A percentile compares a stretch with the other conserved stretches of the same genome.
Conservation (phyloP, 2,888 invertebrate genomes). For the Acrobeloides nanus region DNA sequence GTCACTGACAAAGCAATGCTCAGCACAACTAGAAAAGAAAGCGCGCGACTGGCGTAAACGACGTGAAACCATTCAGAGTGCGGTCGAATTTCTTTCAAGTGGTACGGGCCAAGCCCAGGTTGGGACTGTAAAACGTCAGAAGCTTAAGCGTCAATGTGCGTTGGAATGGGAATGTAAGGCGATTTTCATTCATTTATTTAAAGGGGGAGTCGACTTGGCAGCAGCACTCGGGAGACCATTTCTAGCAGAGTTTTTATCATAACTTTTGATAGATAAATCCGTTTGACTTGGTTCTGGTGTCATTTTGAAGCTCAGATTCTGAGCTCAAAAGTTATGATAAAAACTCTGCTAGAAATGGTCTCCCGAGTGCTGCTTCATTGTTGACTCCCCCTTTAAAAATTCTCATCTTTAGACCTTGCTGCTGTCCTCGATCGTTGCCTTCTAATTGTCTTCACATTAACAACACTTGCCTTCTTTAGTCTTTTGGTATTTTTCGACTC, state of each 20-base stretch:
- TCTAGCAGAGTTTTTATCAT: no score
- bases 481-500: conserved; percentile 41
- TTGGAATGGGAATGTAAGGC: conserved; percentile 53
- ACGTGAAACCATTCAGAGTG: conserved; percentile 27
- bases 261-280: no score
- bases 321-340: no score
- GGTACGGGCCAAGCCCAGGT: conserved; percentile 13
- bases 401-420: no score
- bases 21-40: conserved; percentile 17
- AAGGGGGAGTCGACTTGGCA: no score
- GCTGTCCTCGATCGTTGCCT: conserved; percentile 46
- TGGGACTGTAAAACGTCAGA: conserved; percentile 5
- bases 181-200: no score
- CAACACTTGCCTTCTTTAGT: conserved; percentile 40
- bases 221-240: no score
- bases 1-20: conserved; percentile 41
- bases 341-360: no score
- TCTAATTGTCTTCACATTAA: conserved; percentile 37
- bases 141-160: conserved; percentile 26
- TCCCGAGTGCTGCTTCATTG: no score
- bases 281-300: no score
- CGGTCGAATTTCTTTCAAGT: conserved; percentile 28
- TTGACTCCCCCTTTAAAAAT: no score
- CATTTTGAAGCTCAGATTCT: no score
- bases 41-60: conserved; percentile 20